Evolutionary conservation across 2,113 vertebrate species (phyloP), one percentile per base, ranked within the genome.

Genomic region (Australoheros scitulus): DNA sequence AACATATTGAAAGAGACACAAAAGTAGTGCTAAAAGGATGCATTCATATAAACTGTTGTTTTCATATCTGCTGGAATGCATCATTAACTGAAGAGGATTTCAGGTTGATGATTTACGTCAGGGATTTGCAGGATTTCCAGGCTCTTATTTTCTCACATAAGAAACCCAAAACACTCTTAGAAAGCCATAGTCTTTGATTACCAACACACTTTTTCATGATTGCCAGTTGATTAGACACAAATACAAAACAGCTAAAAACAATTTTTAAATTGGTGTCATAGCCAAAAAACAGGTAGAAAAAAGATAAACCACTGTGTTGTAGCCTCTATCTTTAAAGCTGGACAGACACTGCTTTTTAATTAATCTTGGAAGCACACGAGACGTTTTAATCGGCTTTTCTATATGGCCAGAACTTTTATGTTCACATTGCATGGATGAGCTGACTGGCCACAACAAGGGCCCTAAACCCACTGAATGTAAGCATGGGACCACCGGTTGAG

Each of bases 1-100:
- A 84, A 61, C 76, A 8, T 32, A 41, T 70, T 80, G 60, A 65
- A 38, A 80, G 55, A 68, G 58, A 56, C 58, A 80, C 20, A 32
- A 55, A 78, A 10, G 18, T 57, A 14, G 47, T 36, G 15, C 26
- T 70, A 14, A 65, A 80, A 72, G 11, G 65, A 55, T 55, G 82
- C 34, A 1, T 52, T 18, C 0, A 29, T 77, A 52, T 50, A 5
- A 65, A 60, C 43, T 4, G 41, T n/a, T 18, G 57, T 61, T 75
- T 79, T 64, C 5, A 2, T 22, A 4, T 18, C 36, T 64, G 7
- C 7, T 5, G n/a, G 61, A 87, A 82, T 61, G 74, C 47, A 56
- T 58, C 20, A 2, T 59, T 59, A 52, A 20, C 20, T 59, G 34
- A 56, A 32, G 47, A 76, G 68, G 68, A 72, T 50, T 43, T 65